These are phyloP conservation scores for Agonopterix arenella DNA, from an alignment of 2,888 invertebrate genomes.

Conservation along the genomic window DNA sequence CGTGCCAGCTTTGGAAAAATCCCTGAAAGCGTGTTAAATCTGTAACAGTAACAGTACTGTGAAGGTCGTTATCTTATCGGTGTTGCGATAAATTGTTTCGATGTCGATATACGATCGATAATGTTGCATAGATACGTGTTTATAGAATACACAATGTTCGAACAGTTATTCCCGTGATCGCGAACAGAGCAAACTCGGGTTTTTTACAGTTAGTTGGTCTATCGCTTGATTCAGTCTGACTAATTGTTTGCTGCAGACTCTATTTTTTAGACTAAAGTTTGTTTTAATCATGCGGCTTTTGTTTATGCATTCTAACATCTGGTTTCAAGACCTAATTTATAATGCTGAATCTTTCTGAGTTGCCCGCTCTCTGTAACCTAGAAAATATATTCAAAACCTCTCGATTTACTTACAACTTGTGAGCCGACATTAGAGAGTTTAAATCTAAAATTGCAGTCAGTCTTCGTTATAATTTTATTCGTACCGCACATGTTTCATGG, in stretches of 20 bases:
- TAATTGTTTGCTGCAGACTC: too few species aligned
- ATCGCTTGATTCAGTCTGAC: too few species aligned
- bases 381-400: neutral
- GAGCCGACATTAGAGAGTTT: too few species aligned
- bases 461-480: too few species aligned
- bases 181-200: constrained; percentile 1
- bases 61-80: constrained; percentile 56
- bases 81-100: constrained; percentile 60
- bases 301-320: too few species aligned
- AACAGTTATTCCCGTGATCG: constrained; percentile 48
- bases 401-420: neutral
- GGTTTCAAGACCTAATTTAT: too few species aligned
- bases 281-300: too few species aligned
- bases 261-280: too few species aligned
- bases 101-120: constrained; percentile 65
- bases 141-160: constrained; percentile 45
- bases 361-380: too few species aligned
- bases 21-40: constrained; percentile 25
- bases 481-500: too few species aligned
- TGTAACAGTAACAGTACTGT: constrained; percentile 14
- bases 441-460: too few species aligned
- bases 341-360: too few species aligned
- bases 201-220: constrained; percentile 3
- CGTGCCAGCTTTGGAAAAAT: constrained; percentile 18
- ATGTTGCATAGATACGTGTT: constrained; percentile 36